Conservation (phyloP, 2,888 invertebrate species). For the Apoda limacodes region DNA sequence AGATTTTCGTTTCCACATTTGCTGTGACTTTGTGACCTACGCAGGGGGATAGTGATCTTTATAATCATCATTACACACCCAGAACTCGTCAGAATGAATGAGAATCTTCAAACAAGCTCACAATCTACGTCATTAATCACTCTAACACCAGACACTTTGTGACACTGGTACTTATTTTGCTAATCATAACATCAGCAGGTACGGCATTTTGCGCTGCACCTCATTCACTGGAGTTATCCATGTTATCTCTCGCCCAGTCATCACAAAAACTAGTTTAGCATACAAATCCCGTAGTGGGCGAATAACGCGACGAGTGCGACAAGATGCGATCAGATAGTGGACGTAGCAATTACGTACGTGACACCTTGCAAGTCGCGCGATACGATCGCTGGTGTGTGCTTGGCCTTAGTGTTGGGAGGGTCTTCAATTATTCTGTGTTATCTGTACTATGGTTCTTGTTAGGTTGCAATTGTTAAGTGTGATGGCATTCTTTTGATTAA, state of each 20-base stretch:
- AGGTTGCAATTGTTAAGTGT: no score
- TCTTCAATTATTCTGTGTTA: conserved; percentile 40
- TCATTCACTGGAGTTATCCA: conserved; percentile 23
- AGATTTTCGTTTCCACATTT: no score
- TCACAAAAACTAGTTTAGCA: conserved; percentile 52
- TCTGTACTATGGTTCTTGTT: conserved; percentile 27
- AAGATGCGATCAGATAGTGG: conserved; percentile 42
- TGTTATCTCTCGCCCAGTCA: conserved; percentile 20
- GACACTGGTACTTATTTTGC: conserved; percentile 30
- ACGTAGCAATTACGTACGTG: conserved; percentile 62
- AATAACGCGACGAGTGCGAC: conserved; percentile 33
- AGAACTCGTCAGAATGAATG: conserved; percentile 40
- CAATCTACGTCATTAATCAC: conserved; percentile 46
- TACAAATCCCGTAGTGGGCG: conserved; percentile 51
- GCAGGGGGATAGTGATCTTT: not conserved
- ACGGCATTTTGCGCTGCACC: conserved; percentile 35
- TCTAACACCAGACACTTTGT: conserved; percentile 31
- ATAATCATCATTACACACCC: conserved; percentile 24
- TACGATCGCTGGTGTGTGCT: conserved; percentile 33
- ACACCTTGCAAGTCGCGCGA: conserved; percentile 35
- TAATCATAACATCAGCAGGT: conserved; percentile 38
- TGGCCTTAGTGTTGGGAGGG: conserved; percentile 37
- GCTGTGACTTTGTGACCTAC: not conserved
- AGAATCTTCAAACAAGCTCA: conserved; percentile 25
- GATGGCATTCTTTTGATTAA: no score